Evolutionary conservation across 2,888 invertebrate species (phyloP).

Genomic region (Adela reaumurella): DNA sequence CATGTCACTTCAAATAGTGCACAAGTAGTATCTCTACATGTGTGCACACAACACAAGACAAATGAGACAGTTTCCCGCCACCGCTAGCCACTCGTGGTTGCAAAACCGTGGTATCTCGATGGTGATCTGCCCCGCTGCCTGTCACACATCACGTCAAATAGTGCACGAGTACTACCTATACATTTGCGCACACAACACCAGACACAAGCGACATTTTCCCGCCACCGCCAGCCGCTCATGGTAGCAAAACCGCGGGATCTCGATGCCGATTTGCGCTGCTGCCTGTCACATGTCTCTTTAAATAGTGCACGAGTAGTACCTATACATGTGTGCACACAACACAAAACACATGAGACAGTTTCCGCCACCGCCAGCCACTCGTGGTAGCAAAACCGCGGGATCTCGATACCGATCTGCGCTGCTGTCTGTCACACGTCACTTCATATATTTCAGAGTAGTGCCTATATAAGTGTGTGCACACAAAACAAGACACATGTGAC

Average conservation of each 20-base stretch:
- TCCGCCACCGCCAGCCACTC: slow-evolving; percentile 95
- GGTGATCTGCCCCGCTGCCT: slow-evolving; percentile 93
- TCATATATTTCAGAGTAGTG: no score
- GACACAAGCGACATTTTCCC: slow-evolving; percentile 99
- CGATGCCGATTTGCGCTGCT: slow-evolving; percentile 91
- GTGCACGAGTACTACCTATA: no score
- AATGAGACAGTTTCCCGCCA: slow-evolving; percentile 99
- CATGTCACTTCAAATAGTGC: slow-evolving; percentile 17
- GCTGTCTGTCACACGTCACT: no score
- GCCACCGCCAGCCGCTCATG: slow-evolving; percentile 98
- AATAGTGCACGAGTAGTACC: slow-evolving; percentile 10
- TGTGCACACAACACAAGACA: slow-evolving; percentile 64
- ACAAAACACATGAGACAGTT: slow-evolving; percentile 99
- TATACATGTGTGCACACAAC: slow-evolving; percentile 1
- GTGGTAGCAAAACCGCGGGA: slow-evolving; percentile 98
- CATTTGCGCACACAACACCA: no score
- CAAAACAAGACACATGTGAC: slow-evolving; percentile 98
- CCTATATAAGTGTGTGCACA: no score
- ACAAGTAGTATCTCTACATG: slow-evolving; percentile 5
- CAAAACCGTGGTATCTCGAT: slow-evolving; percentile 99
- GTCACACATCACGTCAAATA: no score
- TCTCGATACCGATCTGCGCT: slow-evolving; percentile 90
- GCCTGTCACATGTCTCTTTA: no score
- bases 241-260: slow-evolving; percentile 98
- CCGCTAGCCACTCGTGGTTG: slow-evolving; percentile 96